Conservation (phyloP, 2,888 invertebrate species). For the Drosophila melanocephala region DNA sequence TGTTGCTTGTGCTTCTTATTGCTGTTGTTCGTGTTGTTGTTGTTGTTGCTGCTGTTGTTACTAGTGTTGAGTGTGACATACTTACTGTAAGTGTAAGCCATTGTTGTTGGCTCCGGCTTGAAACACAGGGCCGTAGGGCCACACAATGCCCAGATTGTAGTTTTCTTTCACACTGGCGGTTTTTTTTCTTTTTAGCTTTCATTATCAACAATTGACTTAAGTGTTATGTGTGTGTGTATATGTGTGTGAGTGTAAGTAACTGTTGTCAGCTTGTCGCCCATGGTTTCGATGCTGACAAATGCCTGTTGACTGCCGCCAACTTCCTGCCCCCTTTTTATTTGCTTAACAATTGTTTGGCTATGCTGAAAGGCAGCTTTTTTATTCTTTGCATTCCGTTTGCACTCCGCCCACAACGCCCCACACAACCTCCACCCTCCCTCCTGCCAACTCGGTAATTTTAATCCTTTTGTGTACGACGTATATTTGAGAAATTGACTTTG, state of each 20-base stretch:
- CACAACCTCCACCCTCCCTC: neutral
- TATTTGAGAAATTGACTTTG: slow-evolving; percentile 71
- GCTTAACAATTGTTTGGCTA: slow-evolving; percentile 56
- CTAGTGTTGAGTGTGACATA: slow-evolving; percentile 57
- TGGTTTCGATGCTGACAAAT: slow-evolving; percentile 49
- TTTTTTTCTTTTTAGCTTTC: slow-evolving; percentile 40
- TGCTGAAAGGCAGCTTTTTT: slow-evolving; percentile 42
- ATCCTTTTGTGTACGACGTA: slow-evolving; percentile 67
- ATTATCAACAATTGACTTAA: slow-evolving; percentile 72
- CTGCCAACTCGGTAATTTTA: slow-evolving; percentile 44
- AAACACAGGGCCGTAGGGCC: slow-evolving; percentile 40
- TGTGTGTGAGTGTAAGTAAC: slow-evolving; percentile 7
- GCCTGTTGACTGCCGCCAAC: slow-evolving; percentile 41
- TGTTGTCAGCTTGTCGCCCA: slow-evolving; percentile 42
- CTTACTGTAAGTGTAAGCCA: slow-evolving; percentile 50
- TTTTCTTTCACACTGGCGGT: slow-evolving; percentile 32
- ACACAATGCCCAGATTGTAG: slow-evolving; percentile 35
- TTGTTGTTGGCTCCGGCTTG: slow-evolving; percentile 51
- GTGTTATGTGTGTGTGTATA: slow-evolving; percentile 32
- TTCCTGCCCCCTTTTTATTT: slow-evolving; percentile 32
- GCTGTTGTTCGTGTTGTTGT: slow-evolving; percentile 14
- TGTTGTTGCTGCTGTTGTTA: slow-evolving; percentile 27
- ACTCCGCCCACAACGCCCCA: neutral
- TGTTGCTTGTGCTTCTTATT: slow-evolving; percentile 28
- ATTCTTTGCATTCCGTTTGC: slow-evolving; percentile 27